phyloP scores from a whole-genome alignment of 2,113 vertebrate genomes.

The Pterocles gutturalis region DNA sequence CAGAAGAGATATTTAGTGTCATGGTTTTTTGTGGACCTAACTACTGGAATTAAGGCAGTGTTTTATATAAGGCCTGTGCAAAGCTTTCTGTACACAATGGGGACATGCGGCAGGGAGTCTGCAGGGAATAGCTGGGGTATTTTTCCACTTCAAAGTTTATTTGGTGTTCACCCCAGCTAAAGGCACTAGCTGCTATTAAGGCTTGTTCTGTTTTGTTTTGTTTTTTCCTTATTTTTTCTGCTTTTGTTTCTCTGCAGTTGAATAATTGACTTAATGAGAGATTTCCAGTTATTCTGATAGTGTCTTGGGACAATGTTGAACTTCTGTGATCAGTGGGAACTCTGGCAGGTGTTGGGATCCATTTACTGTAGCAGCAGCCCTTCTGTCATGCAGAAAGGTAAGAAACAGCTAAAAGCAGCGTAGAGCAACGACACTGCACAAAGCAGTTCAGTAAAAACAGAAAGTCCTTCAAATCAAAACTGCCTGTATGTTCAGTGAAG shows the following conservation, averaged over 20 bases:
- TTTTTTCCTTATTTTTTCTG: neutral
- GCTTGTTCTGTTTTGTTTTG: neutral
- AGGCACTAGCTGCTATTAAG: neutral
- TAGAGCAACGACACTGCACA: neutral
- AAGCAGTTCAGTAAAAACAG: neutral
- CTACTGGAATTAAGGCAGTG: neutral
- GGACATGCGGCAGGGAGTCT: neutral
- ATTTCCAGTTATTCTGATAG: neutral
- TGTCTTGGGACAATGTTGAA: neutral
- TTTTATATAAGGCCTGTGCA: neutral
- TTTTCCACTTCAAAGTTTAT: neutral
- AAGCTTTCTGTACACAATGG: neutral
- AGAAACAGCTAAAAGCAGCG: neutral
- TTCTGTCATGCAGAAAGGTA: neutral
- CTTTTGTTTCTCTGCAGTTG: neutral
- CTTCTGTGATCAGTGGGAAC: neutral
- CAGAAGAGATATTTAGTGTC: neutral
- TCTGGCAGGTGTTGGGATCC: neutral
- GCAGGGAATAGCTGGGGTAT: neutral
- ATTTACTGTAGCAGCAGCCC: neutral
- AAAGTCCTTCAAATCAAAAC: neutral
- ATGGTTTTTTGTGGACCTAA: slow-evolving; percentile 6
- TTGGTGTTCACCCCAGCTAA: neutral
- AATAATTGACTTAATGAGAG: slow-evolving; percentile 9
- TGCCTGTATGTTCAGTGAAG: neutral